phyloP scores from a whole-genome alignment of 92 coral and sea anemone genomes.

The Parazoanthus atlanticus region DNA sequence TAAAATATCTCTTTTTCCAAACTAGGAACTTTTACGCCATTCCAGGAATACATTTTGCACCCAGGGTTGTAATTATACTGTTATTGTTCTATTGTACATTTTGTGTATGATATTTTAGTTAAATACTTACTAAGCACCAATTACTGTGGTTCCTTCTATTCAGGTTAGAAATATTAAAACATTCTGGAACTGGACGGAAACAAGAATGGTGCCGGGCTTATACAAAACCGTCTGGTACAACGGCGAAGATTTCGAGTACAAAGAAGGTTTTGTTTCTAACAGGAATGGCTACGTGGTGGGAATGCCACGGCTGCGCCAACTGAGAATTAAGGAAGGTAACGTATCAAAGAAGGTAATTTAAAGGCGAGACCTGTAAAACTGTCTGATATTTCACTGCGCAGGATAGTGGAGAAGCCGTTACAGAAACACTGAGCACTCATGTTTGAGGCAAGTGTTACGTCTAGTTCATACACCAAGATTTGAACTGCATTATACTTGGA shows the following conservation, averaged over 20 bases:
- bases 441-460: too few relatives aligned
- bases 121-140: neutral
- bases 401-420: too few relatives aligned
- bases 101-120: neutral
- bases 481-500: too few relatives aligned
- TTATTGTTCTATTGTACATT: too few relatives aligned
- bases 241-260: constrained; percentile 73
- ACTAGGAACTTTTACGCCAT: too few relatives aligned
- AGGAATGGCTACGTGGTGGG: constrained; percentile 82
- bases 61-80: too few relatives aligned
- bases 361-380: too few relatives aligned
- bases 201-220: constrained; percentile 63
- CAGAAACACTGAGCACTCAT: too few relatives aligned
- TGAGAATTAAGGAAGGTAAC: constrained; percentile 75
- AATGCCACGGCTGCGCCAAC: constrained; percentile 90
- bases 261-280: constrained; percentile 89
- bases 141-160: neutral
- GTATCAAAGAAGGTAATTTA: neutral
- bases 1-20: too few relatives aligned
- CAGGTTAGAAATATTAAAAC: constrained; percentile 24
- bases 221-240: constrained; percentile 88
- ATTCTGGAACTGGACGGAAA: constrained; percentile 76
- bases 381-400: too few relatives aligned
- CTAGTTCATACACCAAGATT: too few relatives aligned
- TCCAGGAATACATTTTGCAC: too few relatives aligned